Base-by-base conservation (phyloP, 2,113 vertebrate species). In the Elephantulus edwardii region DNA sequence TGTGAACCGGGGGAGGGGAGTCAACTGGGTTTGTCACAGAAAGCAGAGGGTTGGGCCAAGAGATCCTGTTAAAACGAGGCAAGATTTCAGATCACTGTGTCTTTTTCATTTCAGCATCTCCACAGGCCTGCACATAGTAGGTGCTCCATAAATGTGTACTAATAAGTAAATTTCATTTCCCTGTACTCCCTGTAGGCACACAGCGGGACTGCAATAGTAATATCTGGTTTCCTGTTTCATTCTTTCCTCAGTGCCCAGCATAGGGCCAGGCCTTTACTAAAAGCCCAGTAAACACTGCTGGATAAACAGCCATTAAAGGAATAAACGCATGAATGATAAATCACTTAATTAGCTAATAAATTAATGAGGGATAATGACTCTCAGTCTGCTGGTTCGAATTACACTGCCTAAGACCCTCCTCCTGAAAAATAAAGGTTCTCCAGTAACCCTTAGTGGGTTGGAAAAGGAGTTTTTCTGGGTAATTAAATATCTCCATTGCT, bases 401-500 rank as follows among this genome's bases (percentile, higher is more conserved):
- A 92, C 7, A 88, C 80, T 35, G 19, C 52, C n/a, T 35, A 66
- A 80, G 58, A 83, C 79, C 79, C 79, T 91, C 68, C 79, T 90
- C 81, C 78, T 46, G 81, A 95, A 85, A 85, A 91, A 91, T 64
- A 71, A 9, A 89, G 79, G 82, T 74, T 82, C 75, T 86, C 79
- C 74, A 74, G 64, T 56, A 89, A 83, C 88, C 66, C 40, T 8
- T 5, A 44, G 42, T 83, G 79, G 50, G 72, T 30, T 76, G 86
- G 58, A 83, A 93, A 84, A 54, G 76, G 60, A 24, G 8, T 72
- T 85, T 93, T 94, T 92, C 94, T 90, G 72, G 80, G 83, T 86
- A 93, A 95, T 94, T 94, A 93, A 92, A 79, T 88, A 91, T 33
- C 90, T 94, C 35, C 0, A 50, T 77, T 82, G 88, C 79, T 83